Percentiles rank a stretch among this genome's conserved stretches.
These are phyloP conservation scores for Amphiura filiformis DNA, from an alignment of 35 echinoderm and acorn worm species.

Conservation along the genomic window DNA sequence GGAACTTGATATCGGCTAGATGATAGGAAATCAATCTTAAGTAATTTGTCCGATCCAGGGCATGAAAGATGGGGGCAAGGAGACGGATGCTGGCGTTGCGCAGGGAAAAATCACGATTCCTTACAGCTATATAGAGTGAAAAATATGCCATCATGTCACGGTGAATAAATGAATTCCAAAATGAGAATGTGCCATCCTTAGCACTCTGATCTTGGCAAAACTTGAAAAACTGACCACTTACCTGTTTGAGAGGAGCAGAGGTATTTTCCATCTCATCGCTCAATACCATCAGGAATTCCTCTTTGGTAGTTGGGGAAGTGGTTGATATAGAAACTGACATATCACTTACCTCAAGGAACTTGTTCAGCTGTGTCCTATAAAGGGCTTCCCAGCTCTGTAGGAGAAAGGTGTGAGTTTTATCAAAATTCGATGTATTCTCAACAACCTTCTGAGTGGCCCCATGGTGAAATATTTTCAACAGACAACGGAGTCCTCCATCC, in stretches of 20 bases:
- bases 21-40: conserved; percentile 25
- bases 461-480: conserved; percentile 31
- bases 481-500: conserved; percentile 25
- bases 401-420: not conserved
- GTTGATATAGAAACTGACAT: too few relatives aligned
- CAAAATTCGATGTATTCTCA: not conserved
- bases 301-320: too few relatives aligned
- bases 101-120: conserved; percentile 30
- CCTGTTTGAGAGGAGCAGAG: too few relatives aligned
- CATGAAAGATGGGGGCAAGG: conserved; percentile 46
- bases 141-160: conserved; percentile 52
- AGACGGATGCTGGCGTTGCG: not conserved
- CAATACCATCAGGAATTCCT: too few relatives aligned
- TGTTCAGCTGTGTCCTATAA: not conserved
- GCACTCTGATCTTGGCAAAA: not conserved
- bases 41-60: conserved; percentile 51
- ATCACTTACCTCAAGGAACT: not conserved
- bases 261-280: too few relatives aligned
- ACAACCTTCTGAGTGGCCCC: conserved; percentile 30
- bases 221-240: too few relatives aligned
- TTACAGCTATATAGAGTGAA: conserved; percentile 28
- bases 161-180: not conserved
- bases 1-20: not conserved
- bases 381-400: not conserved
- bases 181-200: not conserved